Percentiles rank a stretch among this genome's conserved stretches.
These are phyloP conservation scores for Phortica okadai DNA, from an alignment of 2,888 invertebrate species.

Conservation along the genomic window DNA sequence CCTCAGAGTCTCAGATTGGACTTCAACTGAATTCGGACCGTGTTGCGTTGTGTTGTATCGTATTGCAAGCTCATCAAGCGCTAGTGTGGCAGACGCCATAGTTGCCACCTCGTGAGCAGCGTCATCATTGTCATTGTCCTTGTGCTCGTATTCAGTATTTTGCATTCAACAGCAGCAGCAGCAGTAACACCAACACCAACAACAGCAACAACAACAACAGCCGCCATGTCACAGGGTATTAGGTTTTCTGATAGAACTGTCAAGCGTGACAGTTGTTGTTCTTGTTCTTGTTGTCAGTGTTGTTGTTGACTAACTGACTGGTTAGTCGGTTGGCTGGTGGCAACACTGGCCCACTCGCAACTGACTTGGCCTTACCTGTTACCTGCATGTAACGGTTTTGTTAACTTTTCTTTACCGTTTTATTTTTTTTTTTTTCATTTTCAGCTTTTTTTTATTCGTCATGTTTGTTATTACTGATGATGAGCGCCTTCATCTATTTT, in stretches of 20 bases:
- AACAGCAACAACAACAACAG: too few species aligned
- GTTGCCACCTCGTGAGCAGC: not conserved
- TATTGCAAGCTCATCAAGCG: not conserved
- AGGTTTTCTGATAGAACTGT: conserved; percentile 40
- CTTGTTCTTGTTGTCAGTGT: not conserved
- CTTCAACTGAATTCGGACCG: conserved; percentile 2
- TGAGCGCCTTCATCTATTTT: not conserved
- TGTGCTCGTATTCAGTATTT: conserved; percentile 16
- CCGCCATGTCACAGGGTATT: conserved; percentile 36
- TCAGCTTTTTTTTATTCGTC: not conserved
- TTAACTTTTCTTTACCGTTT: not conserved
- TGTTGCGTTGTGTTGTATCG: not conserved
- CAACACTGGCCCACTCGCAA: not conserved
- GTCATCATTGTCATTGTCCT: conserved; percentile 22
- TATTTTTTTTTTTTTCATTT: not conserved
- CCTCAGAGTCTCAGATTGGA: not conserved
- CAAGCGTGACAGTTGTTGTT: conserved; percentile 28
- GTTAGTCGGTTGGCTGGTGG: not conserved
- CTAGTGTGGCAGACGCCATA: not conserved
- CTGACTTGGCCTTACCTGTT: conserved; percentile 1
- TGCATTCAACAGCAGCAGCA: not conserved
- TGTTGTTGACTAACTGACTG: not conserved
- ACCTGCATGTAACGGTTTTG: not conserved
- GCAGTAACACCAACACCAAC: not conserved
- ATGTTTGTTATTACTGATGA: not conserved